phyloP scores from a whole-genome alignment of 2,113 vertebrate genomes.

The Coptodon rendalli region DNA sequence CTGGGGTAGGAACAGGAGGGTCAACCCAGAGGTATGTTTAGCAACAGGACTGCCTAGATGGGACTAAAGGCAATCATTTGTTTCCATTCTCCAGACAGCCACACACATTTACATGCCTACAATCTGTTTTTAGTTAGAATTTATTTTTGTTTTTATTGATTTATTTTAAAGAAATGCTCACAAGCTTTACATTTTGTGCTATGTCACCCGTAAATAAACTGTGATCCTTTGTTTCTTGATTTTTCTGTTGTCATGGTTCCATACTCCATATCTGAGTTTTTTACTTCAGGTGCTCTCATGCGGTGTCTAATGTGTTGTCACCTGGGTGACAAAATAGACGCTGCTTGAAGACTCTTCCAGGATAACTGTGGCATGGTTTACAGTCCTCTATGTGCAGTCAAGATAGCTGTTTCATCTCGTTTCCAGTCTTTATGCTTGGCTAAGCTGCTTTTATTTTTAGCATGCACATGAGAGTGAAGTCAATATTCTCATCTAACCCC shows the following conservation, averaged over 20 bases:
- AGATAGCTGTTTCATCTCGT: background rate
- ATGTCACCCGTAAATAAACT: background rate
- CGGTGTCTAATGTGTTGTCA: background rate
- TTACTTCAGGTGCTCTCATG: background rate
- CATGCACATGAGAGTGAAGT: background rate
- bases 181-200: background rate
- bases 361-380: background rate
- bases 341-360: background rate
- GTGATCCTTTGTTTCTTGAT: background rate
- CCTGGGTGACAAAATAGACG: conserved; percentile 19
- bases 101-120: background rate
- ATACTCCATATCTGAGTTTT: background rate
- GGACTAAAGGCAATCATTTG: background rate
- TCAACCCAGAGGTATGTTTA: conserved; percentile 70
- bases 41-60: background rate
- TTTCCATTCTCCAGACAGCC: background rate
- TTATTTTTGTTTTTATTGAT: background rate
- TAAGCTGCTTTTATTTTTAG: background rate
- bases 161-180: background rate
- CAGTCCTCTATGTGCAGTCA: background rate
- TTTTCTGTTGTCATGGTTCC: background rate
- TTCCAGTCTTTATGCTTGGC: background rate
- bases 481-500: background rate
- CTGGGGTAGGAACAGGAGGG: conserved; percentile 65
- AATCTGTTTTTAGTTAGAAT: background rate